A percentile compares a stretch with the other conserved stretches of the same genome.
Evolutionary conservation across 2,797 vertebrate genomes (phyloP).

Genomic region (Rhinophrynus dorsalis): DNA sequence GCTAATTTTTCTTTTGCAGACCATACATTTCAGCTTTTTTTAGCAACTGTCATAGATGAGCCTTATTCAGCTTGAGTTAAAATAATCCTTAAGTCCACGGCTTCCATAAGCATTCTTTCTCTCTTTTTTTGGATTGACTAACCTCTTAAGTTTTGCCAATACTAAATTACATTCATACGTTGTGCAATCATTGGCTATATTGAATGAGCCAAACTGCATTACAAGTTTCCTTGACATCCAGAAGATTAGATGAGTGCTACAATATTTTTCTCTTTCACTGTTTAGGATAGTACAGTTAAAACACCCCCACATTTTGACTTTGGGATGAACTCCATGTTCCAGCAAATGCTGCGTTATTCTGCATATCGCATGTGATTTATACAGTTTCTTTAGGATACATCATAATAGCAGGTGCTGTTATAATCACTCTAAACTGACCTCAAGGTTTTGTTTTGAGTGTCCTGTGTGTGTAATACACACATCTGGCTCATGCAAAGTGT

Average conservation of each 20-base stretch:
- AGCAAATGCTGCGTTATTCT: background rate
- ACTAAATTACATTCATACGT: constrained; percentile 22
- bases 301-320: constrained; percentile 23
- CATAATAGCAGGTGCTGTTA: constrained; percentile 27
- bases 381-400: constrained; percentile 16
- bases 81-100: background rate
- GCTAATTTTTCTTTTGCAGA: constrained; percentile 5
- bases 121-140: background rate
- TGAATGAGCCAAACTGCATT: background rate
- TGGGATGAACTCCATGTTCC: constrained; percentile 16
- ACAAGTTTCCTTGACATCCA: constrained; percentile 7
- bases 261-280: constrained; percentile 4
- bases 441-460: constrained; percentile 7
- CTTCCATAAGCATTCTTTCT: constrained; percentile 10
- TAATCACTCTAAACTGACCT: constrained; percentile 6
- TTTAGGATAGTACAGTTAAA: background rate
- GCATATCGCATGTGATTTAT: constrained; percentile 20
- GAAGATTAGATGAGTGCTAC: background rate
- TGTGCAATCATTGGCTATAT: background rate
- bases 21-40: background rate
- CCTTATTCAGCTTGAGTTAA: background rate
- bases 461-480: no score
- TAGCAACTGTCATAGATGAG: background rate
- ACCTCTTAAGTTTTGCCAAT: background rate
- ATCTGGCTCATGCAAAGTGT: no score